Base-by-base conservation (phyloP, 2,888 invertebrate genomes). In the Strigamia transsilvanica region DNA sequence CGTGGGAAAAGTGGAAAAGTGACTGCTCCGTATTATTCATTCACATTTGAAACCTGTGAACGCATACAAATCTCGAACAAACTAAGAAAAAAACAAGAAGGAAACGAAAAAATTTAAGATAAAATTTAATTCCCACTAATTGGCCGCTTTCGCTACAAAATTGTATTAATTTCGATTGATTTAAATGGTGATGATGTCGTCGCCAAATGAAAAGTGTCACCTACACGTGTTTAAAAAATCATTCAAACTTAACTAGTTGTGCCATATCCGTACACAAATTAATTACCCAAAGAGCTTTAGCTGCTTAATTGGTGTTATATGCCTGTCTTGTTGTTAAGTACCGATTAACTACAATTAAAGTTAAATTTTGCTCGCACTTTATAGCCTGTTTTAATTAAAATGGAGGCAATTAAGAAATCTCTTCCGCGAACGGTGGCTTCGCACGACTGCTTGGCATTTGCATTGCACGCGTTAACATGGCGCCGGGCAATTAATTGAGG, bases 381-480 rank as follows among this genome's bases (percentile, higher is more conserved):
- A 79, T 79, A 27, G 79, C 38, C 41, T 13, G 79, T 79, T 79
- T 79, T 79, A 79, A 79, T 79, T 79, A 79, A 79, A 79, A 79
- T 41, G 79, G 79, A 38, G 56, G 79, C 79, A 79, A 79, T 79
- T 79, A 79, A 79, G 79, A 79, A 79, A 79, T 79, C 79, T 79
- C 41, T 38, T 79, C 79, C 79, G n/a, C 56, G 56, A 56, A 56
- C 56, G 56, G 46, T 18, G 56, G 56, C 56, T 56, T 56, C 56
- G 56, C 56, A 56, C 56, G 56, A 18, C 18, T 56, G 56, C 56
- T 56, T 56, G 56, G 56, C 56, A 56, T 56, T 56, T 56, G 77
- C 77, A 77, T 34, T 41, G 42, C 79, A 79, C 23, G 79, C 79
- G 79, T 79, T 79, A 79, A 79, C 79, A 79, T 41, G 41, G 79